Percentiles rank a stretch among this genome's conserved stretches.
Conservation (phyloP, 2,113 vertebrate genomes). For the Tichodroma muraria region DNA sequence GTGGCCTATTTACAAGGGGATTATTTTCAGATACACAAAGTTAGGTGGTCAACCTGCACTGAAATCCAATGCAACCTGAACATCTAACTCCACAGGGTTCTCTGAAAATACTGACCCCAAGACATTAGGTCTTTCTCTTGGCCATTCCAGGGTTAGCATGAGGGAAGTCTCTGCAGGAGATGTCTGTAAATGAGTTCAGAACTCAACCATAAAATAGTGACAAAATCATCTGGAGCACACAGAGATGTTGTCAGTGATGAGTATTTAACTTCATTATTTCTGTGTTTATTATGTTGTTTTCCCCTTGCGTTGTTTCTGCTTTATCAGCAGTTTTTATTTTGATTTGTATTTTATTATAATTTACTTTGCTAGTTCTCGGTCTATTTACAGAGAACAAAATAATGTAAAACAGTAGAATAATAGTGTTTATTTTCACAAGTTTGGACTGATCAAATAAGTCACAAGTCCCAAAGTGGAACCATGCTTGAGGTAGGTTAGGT, state of each 20-base stretch:
- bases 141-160: background rate
- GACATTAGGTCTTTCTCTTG: background rate
- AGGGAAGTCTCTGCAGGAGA: background rate
- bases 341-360: slow-evolving; percentile 27
- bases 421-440: slow-evolving; percentile 58
- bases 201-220: background rate
- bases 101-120: background rate
- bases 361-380: slow-evolving; percentile 26
- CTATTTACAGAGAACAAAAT: slow-evolving; percentile 49
- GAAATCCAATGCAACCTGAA: background rate
- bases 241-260: background rate
- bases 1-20: background rate
- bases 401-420: slow-evolving; percentile 52
- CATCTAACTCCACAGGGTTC: background rate
- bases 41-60: background rate
- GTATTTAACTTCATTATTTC: background rate
- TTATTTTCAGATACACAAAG: background rate
- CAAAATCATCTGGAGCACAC: background rate
- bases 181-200: slow-evolving; percentile 32
- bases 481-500: slow-evolving; percentile 48
- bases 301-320: background rate
- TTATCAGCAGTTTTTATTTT: slow-evolving; percentile 8
- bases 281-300: background rate
- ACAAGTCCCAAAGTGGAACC: slow-evolving; percentile 17
- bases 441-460: slow-evolving; percentile 40